Evolutionary conservation across 2,888 invertebrate species (phyloP).

Genomic region (Oeneis ivallda): DNA sequence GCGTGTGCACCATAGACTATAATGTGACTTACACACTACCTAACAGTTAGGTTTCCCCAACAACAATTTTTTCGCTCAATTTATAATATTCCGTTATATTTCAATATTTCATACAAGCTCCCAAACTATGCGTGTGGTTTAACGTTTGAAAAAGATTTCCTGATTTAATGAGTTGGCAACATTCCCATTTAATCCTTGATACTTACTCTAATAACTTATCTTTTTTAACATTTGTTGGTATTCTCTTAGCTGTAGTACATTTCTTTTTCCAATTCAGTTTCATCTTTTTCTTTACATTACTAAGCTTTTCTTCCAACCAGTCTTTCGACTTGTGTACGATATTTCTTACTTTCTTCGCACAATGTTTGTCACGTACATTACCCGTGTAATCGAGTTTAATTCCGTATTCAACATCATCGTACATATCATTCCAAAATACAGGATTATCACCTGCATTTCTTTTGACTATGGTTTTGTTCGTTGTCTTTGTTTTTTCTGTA

Average conservation of each 20-base stretch:
- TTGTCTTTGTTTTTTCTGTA: slow-evolving; percentile 37
- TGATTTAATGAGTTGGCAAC: too few relatives aligned
- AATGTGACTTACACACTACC: too few relatives aligned
- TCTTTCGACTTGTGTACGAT: slow-evolving; percentile 53
- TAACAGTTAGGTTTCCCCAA: too few relatives aligned
- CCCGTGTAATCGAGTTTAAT: slow-evolving; percentile 52
- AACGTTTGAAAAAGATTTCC: too few relatives aligned
- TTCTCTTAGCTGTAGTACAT: slow-evolving; percentile 15
- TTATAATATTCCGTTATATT: too few relatives aligned
- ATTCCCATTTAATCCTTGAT: background rate
- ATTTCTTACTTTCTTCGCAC: slow-evolving; percentile 45
- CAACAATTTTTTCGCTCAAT: too few relatives aligned
- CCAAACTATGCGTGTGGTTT: too few relatives aligned
- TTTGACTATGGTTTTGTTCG: slow-evolving; percentile 52
- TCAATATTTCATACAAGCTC: too few relatives aligned
- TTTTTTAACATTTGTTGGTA: background rate
- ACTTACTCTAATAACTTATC: background rate
- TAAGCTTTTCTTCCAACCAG: slow-evolving; percentile 63
- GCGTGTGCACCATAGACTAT: too few relatives aligned
- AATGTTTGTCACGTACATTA: slow-evolving; percentile 48
- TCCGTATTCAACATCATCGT: slow-evolving; percentile 68
- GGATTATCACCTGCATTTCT: slow-evolving; percentile 53
- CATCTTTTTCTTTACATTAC: slow-evolving; percentile 49
- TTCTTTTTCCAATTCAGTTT: slow-evolving; percentile 24
- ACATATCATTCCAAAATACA: slow-evolving; percentile 68